Evolutionary conservation across 2,113 vertebrate genomes (phyloP), one percentile per base, ranked within the genome.

Genomic region (Sinocyclocheilus grahami): DNA sequence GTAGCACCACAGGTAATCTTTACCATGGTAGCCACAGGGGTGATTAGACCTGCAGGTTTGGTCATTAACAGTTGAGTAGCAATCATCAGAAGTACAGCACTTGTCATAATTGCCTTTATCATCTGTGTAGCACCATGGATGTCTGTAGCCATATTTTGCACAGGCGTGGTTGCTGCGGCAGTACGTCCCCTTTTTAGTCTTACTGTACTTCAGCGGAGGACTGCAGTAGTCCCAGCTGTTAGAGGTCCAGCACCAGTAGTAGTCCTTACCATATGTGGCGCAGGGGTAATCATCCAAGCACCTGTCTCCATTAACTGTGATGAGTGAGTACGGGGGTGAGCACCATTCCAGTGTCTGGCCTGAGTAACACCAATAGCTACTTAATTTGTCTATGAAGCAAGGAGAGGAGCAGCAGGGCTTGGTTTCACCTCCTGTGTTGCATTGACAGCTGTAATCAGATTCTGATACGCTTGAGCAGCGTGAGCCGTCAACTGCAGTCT

Each of bases 121-220:
- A 83, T 88, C 87, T 39, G 79, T 87, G 62, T 88, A 87, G 18
- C 85, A 90, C 82, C 87, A 88, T 10, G 20, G 3, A 53, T 83
- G 14, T 0, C 0, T 7, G 14, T 13, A 0, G 5, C 77, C 77
- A 79, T 89, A 89, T n/a, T 5, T 58, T 46, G 10, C 74, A 55
- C 88, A 89, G 39, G 55, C 71, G 13, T 86, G 69, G 85, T 86
- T 60, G n/a, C 7, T 3, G 20, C 58, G 75, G 46, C 87, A 88
- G 30, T 58, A 33, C 10, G 46, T 55, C 20, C 87, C 76, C n/a
- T 63, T 37, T 75, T 16, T 22, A 3, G n/a, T 27, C 51, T 46
- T 81, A n/a, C 85, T 84, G 1, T 14, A 8, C 20, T 67, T 46
- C 42, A 78, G 10, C 8, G 86, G 86, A 8, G 88, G 75, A 16